phyloP scores from a whole-genome alignment of 2,888 invertebrate species.

The Hirtodrosophila cameraria region DNA sequence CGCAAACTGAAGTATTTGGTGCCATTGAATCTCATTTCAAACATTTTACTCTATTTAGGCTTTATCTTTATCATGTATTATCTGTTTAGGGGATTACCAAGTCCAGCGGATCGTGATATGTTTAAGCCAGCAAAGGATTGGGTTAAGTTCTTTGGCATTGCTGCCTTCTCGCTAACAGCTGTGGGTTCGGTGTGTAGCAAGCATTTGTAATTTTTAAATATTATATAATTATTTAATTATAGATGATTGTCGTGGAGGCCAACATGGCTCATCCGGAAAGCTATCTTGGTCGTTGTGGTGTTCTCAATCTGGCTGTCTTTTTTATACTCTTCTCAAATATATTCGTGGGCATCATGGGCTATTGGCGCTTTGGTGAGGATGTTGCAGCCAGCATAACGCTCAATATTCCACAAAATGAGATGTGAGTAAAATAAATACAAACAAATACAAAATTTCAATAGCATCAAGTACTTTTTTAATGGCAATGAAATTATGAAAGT shows the following conservation, averaged over 20 bases:
- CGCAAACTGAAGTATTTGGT: slow-evolving; percentile 92
- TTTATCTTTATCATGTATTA: slow-evolving; percentile 89
- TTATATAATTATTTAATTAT: not conserved
- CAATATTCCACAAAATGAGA: slow-evolving; percentile 89
- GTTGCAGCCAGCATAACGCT: slow-evolving; percentile 93
- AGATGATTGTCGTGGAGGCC: slow-evolving; percentile 97
- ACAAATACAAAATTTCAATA: no score
- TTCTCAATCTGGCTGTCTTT: slow-evolving; percentile 93
- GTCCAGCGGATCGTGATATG: slow-evolving; percentile 78
- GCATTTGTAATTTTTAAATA: no score
- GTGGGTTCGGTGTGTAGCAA: slow-evolving; percentile 89
- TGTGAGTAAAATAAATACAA: slow-evolving; percentile 85
- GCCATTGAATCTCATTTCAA: slow-evolving; percentile 95
- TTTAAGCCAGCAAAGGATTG: slow-evolving; percentile 85
- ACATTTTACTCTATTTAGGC: slow-evolving; percentile 85
- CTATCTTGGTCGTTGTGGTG: slow-evolving; percentile 94
- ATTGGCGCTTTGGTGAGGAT: slow-evolving; percentile 90
- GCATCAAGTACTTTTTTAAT: no score
- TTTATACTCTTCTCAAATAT: slow-evolving; percentile 91
- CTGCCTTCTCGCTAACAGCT: slow-evolving; percentile 94
- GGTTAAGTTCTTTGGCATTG: slow-evolving; percentile 95
- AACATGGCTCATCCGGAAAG: slow-evolving; percentile 95
- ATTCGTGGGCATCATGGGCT: slow-evolving; percentile 95
- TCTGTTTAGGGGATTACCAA: slow-evolving; percentile 88
- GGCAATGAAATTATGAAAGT: no score